Evolutionary conservation across 64 coral and sea anemone species (phyloP), one percentile per base, ranked within the genome.

Genomic region (Montipora efflorescens): DNA sequence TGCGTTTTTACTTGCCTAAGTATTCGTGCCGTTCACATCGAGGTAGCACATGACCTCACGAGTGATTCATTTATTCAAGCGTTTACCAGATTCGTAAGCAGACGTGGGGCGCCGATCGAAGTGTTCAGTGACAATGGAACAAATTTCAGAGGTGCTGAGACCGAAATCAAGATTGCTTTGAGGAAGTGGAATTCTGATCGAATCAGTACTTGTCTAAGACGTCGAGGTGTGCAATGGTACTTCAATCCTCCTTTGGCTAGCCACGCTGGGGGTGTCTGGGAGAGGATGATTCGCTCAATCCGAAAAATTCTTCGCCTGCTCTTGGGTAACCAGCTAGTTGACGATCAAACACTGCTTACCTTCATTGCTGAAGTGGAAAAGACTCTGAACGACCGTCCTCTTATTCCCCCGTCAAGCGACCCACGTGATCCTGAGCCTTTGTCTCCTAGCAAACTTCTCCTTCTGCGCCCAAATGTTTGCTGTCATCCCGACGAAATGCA

Each of bases 231-330:
- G 1, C 15, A 89, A 59, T 94, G 86, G 92, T 20, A 82, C 19
- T 94, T 94, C 62, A 94, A 94, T 22, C 87, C 85, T 8, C 92
- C 87, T 4, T 15, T 44, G 22, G 92, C 92, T 3, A 94, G 87
- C 53, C 93, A 94, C 48, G 49, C 55, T 76, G 93, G 93, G 67
- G 93, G 93, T 7, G 79, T 94, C 8, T 94, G 93, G 87, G 93
- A 94, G 20, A 49, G 87, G 19, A 81, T 94, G 78, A 93, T 93
- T 10, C 47, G 82, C 1, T 87, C 91, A 9, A 36, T 87, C 1
- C 68, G 91, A 7, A 81, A 76, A 25, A 89, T 89, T 19, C 67
- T 94, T 16, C 28, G 5, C 23, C 85, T 28, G 0, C 15, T 81
- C 7, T 21, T 89, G 25, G 59, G 77, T 3, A 3, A 75, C 4